These are phyloP conservation scores for Scrobipalpa costella DNA, from an alignment of 2,888 invertebrate genomes.

Conservation along the genomic window DNA sequence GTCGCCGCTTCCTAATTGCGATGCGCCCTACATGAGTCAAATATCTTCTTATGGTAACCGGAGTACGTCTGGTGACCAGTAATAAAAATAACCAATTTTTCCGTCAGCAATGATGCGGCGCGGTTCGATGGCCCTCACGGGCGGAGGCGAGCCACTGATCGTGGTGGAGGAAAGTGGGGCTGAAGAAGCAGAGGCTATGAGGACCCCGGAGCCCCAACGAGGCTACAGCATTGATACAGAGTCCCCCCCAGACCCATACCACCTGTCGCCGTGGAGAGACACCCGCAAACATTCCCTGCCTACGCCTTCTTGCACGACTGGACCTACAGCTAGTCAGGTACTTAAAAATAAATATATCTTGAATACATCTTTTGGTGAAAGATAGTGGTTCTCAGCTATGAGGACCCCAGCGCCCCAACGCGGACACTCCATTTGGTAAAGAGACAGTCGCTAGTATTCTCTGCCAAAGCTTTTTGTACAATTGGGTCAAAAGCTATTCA, in stretches of 20 bases:
- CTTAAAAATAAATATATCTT: slow-evolving; percentile 44
- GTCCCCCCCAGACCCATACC: slow-evolving; percentile 90
- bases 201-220: slow-evolving; percentile 79
- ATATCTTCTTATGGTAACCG: too few species aligned
- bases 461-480: too few species aligned
- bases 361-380: too few species aligned
- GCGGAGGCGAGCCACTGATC: slow-evolving; percentile 87
- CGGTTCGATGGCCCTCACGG: slow-evolving; percentile 83
- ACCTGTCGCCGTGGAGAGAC: slow-evolving; percentile 90
- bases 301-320: slow-evolving; percentile 91
- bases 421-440: too few species aligned
- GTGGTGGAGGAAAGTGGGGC: slow-evolving; percentile 90
- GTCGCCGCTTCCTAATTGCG: too few species aligned
- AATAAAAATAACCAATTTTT: not conserved
- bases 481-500: not conserved
- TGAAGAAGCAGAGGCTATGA: slow-evolving; percentile 83
- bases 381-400: too few species aligned
- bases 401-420: too few species aligned
- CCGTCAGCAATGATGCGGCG: slow-evolving; percentile 83
- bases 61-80: too few species aligned
- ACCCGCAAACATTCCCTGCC: slow-evolving; percentile 91
- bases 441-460: too few species aligned
- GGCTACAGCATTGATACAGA: slow-evolving; percentile 87
- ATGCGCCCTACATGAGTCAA: too few species aligned
- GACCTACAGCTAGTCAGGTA: slow-evolving; percentile 93